Conservation (phyloP, 2,113 vertebrate species). For the Amia ocellicauda region DNA sequence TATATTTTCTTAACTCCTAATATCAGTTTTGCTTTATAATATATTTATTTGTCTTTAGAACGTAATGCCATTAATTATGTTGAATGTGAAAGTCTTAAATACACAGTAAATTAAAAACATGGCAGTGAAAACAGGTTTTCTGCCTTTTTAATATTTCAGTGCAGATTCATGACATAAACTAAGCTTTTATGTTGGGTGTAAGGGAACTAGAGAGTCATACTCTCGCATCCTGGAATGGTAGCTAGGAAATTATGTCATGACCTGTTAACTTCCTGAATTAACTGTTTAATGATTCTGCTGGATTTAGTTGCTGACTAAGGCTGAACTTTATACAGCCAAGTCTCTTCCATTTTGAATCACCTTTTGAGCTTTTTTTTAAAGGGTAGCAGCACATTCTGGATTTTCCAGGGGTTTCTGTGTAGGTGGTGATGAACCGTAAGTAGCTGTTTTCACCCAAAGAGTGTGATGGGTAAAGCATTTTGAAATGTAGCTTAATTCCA, state of each 20-base stretch:
- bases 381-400: too few relatives aligned
- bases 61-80: too few relatives aligned
- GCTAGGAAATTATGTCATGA: slow-evolving; percentile 68
- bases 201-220: slow-evolving; percentile 45
- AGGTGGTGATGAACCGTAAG: neutral
- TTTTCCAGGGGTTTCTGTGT: neutral
- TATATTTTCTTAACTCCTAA: too few relatives aligned
- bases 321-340: slow-evolving; percentile 10
- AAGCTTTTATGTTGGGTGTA: slow-evolving; percentile 17
- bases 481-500: neutral
- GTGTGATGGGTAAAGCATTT: neutral
- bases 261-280: slow-evolving; percentile 68
- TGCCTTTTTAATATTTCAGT: too few relatives aligned
- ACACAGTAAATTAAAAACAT: too few relatives aligned
- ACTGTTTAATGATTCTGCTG: slow-evolving; percentile 52
- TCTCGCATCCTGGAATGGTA: slow-evolving; percentile 54
- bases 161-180: slow-evolving; percentile 5
- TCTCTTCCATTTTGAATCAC: neutral
- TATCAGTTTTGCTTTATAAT: too few relatives aligned
- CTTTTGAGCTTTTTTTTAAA: too few relatives aligned
- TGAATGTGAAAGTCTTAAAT: too few relatives aligned
- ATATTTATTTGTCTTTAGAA: too few relatives aligned
- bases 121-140: too few relatives aligned
- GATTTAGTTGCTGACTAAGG: slow-evolving; percentile 33
- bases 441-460: neutral